A percentile compares a stretch with the other conserved stretches of the same genome.
phyloP scores from a whole-genome alignment of 2,113 vertebrate species.

The crab-eating macaque (Macaca fascicularis) region DNA sequence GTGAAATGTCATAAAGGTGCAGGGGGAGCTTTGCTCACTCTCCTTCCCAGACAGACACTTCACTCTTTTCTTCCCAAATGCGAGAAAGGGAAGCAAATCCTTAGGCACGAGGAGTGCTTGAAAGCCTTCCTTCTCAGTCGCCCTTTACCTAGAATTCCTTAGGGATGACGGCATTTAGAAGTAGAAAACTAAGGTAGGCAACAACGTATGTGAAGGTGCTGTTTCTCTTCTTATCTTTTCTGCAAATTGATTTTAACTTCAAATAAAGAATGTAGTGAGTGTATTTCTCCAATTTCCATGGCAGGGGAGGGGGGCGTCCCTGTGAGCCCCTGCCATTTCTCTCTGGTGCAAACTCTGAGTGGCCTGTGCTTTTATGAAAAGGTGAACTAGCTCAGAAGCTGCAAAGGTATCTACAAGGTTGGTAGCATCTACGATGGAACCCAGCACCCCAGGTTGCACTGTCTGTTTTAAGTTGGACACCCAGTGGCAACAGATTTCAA shows the following conservation, averaged over 20 bases:
- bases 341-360: fast-evolving
- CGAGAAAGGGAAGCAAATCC: not conserved
- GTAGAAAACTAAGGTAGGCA: fast-evolving
- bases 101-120: fast-evolving
- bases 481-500: fast-evolving
- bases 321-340: fast-evolving
- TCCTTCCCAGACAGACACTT: fast-evolving
- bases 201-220: fast-evolving
- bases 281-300: fast-evolving
- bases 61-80: not conserved
- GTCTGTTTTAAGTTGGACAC: fast-evolving
- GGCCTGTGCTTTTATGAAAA: fast-evolving
- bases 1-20: fast-evolving
- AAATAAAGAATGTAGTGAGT: not conserved
- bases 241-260: not conserved
- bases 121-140: fast-evolving
- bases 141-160: fast-evolving
- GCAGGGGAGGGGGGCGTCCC: not conserved
- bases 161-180: fast-evolving
- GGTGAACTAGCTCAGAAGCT: fast-evolving
- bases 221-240: not conserved
- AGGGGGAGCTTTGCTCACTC: fast-evolving
- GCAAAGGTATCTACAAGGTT: fast-evolving
- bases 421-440: fast-evolving
- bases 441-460: fast-evolving